These are phyloP conservation scores for Xestoiulus laeticollis DNA, from an alignment of 2,888 invertebrate genomes.

Conservation along the genomic window DNA sequence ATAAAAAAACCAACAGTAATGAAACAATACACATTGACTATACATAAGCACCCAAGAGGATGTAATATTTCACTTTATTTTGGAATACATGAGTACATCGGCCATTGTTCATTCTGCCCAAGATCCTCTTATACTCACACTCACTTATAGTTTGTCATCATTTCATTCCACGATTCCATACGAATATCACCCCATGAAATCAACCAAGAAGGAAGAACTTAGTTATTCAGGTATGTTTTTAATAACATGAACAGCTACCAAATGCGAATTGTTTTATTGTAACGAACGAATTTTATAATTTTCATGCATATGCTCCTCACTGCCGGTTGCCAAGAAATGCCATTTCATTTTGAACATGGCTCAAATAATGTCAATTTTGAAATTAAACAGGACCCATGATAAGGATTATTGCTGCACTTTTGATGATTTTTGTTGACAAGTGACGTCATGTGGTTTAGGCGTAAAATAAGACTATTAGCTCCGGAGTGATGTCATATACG, in stretches of 20 bases:
- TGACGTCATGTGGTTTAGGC: background rate
- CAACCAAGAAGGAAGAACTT: constrained; percentile 39
- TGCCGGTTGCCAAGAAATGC: constrained; percentile 27
- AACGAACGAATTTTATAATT: constrained; percentile 11
- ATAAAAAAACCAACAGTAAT: constrained; percentile 14
- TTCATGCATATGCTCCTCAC: constrained; percentile 41
- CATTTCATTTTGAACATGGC: background rate
- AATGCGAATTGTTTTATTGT: constrained; percentile 14
- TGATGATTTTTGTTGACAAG: background rate
- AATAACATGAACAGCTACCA: background rate
- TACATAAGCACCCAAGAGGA: constrained; percentile 19
- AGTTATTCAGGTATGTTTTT: constrained; percentile 35
- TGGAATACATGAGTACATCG: constrained; percentile 28
- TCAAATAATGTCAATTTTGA: background rate
- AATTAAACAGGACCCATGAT: background rate
- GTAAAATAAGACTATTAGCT: background rate
- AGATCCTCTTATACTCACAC: background rate
- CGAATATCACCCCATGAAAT: constrained; percentile 30
- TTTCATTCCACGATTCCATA: constrained; percentile 35
- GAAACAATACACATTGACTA: constrained; percentile 40
- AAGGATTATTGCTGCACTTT: background rate
- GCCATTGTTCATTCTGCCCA: background rate
- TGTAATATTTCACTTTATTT: constrained; percentile 41
- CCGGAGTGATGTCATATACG: background rate
- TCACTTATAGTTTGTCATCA: constrained; percentile 43